Evolutionary conservation across 1,140 invertebrate species (phyloP).

Genomic region (Linepithema humile): DNA sequence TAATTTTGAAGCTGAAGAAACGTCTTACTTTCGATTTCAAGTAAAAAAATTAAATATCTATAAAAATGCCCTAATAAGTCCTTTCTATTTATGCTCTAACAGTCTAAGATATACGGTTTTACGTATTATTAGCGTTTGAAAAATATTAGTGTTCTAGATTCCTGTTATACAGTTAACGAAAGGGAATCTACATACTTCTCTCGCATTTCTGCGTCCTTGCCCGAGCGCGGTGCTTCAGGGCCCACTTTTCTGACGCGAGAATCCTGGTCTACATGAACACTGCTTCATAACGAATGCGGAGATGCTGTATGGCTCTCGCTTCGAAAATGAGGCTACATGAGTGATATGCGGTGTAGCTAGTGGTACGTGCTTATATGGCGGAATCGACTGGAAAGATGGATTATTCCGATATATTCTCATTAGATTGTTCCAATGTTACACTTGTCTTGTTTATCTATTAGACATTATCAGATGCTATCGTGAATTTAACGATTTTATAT

Average conservation of each 20-base stretch:
- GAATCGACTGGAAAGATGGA: neutral
- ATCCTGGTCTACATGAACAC: neutral
- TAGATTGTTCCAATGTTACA: neutral
- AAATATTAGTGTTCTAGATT: neutral
- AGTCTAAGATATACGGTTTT: neutral
- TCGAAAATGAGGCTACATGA: slow-evolving; percentile 72
- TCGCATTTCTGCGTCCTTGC: slow-evolving; percentile 9
- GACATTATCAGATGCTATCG: neutral
- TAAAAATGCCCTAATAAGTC: neutral
- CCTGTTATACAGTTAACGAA: slow-evolving; percentile 5
- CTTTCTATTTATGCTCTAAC: neutral
- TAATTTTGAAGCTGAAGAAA: too few relatives aligned
- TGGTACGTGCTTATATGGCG: neutral
- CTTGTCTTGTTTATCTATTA: neutral
- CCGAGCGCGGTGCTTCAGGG: neutral
- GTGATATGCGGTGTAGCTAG: slow-evolving; percentile 44
- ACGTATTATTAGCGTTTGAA: neutral
- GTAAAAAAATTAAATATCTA: too few relatives aligned
- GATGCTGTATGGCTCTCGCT: slow-evolving; percentile 66
- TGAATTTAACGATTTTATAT: neutral
- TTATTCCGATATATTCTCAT: neutral
- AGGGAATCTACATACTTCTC: slow-evolving; percentile 2
- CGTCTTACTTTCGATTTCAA: too few relatives aligned
- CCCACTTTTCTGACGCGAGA: slow-evolving; percentile 36
- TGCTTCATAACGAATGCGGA: neutral